Evolutionary conservation across 2,113 vertebrate genomes (phyloP), one percentile per base, ranked within the genome.

Genomic region (Catharus minimus): DNA sequence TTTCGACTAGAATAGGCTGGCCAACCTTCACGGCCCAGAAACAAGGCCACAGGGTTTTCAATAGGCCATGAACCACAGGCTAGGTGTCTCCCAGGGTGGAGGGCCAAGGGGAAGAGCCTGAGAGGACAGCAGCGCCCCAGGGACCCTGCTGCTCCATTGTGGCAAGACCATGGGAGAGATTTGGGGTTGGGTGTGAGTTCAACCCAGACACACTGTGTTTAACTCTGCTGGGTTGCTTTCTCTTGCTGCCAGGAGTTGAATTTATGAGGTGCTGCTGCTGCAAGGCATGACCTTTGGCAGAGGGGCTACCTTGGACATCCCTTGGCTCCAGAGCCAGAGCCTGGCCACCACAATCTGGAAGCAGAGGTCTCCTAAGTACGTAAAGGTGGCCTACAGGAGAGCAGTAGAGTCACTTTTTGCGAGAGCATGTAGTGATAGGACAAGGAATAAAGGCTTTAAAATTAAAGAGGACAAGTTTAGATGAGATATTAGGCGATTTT

Each of bases 1-100:
- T 95, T 95, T 84, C 1, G 0, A 79, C 66, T 73, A 69, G 86
- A 95, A 92, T 91, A 75, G 50, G 28, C 87, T 90, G 89, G 89
- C 71, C 81, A 93, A 82, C 50, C 57, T 92, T 87, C 1, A 1
- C 0, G 1, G 49, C 66, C 74, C 81, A 82, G 71, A 84, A 92
- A 47, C 5, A 10, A 57, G 3, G 3, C 30, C 24, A 19, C 27
- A 58, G 84, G 33, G 32, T 65, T 94, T 88, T 67, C 69, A 87
- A 46, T 36, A 57, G 74, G 38, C 46, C 1, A 0, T 9, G 17
- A 82, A 79, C 69, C 43, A 39, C 58, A 79, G 61, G 57, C 71
- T 91, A 92, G 93, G 95, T 92, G 57, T 78, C 81, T 89, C 69
- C 80, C 81, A 53, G 58, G 5, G n/a, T 10, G 23, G 57, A 69